phyloP scores from a whole-genome alignment of 2,797 vertebrate genomes.

The Lutjanus argentimaculatus region DNA sequence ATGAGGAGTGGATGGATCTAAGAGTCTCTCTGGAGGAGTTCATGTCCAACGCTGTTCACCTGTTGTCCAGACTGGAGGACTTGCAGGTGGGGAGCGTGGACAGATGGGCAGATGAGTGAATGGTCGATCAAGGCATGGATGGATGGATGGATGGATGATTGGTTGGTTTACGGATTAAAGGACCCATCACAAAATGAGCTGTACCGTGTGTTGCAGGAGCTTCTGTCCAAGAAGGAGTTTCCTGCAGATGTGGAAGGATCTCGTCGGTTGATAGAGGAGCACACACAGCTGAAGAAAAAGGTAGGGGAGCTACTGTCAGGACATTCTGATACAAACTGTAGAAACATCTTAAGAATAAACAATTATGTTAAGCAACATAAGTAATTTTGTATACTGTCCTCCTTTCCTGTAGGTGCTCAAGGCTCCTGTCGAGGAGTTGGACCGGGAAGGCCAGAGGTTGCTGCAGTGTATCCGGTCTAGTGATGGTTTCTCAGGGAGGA shows the following conservation, averaged over 20 bases:
- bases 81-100: slow-evolving; percentile 83
- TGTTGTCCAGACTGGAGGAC: slow-evolving; percentile 95
- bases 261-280: slow-evolving; percentile 95
- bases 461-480: slow-evolving; percentile 96
- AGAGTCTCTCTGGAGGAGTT: slow-evolving; percentile 97
- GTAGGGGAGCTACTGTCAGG: slow-evolving; percentile 31
- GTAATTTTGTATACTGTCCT: neutral
- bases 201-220: slow-evolving; percentile 85
- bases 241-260: slow-evolving; percentile 97
- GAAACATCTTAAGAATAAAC: neutral
- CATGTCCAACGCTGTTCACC: slow-evolving; percentile 94
- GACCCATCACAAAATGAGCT: fast-evolving
- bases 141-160: neutral
- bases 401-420: slow-evolving; percentile 80
- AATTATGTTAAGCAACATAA: neutral
- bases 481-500: slow-evolving; percentile 96
- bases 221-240: slow-evolving; percentile 96
- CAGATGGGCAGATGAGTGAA: neutral
- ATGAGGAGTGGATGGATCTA: slow-evolving; percentile 98
- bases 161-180: neutral
- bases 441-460: slow-evolving; percentile 95
- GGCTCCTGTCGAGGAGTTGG: slow-evolving; percentile 94
- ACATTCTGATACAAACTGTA: neutral
- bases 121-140: neutral
- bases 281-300: slow-evolving; percentile 98